phyloP scores from a whole-genome alignment of 2,888 invertebrate genomes.

The Nineta flava region DNA sequence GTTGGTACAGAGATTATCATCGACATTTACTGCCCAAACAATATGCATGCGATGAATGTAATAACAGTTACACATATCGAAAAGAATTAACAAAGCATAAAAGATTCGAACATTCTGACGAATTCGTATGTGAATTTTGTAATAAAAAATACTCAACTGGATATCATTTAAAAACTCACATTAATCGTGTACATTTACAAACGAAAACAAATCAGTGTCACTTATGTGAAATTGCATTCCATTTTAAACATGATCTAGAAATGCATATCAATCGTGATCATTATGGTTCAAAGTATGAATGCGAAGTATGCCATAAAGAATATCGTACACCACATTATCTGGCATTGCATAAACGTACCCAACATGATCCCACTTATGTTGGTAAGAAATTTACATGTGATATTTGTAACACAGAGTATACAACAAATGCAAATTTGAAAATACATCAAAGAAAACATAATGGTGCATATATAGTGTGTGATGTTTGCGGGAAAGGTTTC shows the following conservation, averaged over 20 bases:
- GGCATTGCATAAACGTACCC: conserved; percentile 24
- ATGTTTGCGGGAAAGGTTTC: conserved; percentile 27
- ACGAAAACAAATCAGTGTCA: not conserved
- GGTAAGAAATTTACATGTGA: conserved; percentile 2
- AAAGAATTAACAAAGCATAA: not conserved
- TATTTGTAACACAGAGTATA: conserved; percentile 8
- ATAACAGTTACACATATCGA: not conserved
- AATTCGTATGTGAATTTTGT: conserved; percentile 4
- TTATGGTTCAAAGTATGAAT: conserved; percentile 34
- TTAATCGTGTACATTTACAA: conserved; percentile 19
- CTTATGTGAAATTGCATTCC: too few species aligned
- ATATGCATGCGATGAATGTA: not conserved
- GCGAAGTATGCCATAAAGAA: not conserved
- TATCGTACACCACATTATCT: conserved; percentile 29
- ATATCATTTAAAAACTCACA: conserved; percentile 22
- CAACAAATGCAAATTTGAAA: conserved; percentile 8
- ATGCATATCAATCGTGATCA: conserved; percentile 42
- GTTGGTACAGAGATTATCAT: not conserved
- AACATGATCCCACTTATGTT: conserved; percentile 5
- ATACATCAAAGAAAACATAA: conserved; percentile 8
- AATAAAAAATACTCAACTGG: conserved; percentile 13
- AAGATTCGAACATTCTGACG: not conserved
- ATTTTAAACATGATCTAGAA: conserved; percentile 26
- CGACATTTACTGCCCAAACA: not conserved
- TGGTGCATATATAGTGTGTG: conserved; percentile 17